A percentile compares a stretch with the other conserved stretches of the same genome.
phyloP scores from a whole-genome alignment of 2,113 vertebrate species.

The Mormyrus iriodes region DNA sequence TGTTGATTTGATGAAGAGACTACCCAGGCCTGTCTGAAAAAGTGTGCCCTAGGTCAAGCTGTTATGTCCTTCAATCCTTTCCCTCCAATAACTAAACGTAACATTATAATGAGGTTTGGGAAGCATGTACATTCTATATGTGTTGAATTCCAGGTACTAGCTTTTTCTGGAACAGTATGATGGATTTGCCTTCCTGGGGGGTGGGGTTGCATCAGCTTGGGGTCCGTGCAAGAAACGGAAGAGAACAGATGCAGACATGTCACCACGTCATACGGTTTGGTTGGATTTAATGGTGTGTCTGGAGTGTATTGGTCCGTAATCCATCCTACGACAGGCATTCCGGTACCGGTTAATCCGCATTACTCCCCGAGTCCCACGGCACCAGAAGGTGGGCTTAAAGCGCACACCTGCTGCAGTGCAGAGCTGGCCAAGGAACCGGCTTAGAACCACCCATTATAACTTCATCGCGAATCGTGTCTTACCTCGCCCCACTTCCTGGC shows the following conservation, averaged over 20 bases:
- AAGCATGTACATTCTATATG: not conserved
- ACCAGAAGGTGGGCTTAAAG: conserved; percentile 23
- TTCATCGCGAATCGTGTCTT: not conserved
- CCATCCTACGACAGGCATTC: not conserved
- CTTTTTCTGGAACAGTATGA: not conserved
- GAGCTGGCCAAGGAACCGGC: conserved; percentile 9
- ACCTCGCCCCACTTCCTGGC: not conserved
- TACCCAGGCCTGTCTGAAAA: not conserved
- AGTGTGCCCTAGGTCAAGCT: not conserved
- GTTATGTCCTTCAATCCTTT: not conserved
- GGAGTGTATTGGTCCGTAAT: conserved; percentile 13
- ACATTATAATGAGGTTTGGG: not conserved
- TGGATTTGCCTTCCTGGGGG: not conserved
- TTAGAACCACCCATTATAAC: conserved; percentile 1
- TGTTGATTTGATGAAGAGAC: not conserved
- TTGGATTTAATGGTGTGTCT: conserved; percentile 14
- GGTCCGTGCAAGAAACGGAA: not conserved
- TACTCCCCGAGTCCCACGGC: not conserved
- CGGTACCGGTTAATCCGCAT: conserved; percentile 16
- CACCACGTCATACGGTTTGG: not conserved
- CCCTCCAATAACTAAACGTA: not conserved
- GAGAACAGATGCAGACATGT: not conserved
- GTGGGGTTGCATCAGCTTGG: not conserved
- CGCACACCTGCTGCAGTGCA: conserved; percentile 15
- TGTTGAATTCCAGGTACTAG: not conserved